Conservation (phyloP, 2,113 vertebrate genomes). For the Callionymus lyra region DNA sequence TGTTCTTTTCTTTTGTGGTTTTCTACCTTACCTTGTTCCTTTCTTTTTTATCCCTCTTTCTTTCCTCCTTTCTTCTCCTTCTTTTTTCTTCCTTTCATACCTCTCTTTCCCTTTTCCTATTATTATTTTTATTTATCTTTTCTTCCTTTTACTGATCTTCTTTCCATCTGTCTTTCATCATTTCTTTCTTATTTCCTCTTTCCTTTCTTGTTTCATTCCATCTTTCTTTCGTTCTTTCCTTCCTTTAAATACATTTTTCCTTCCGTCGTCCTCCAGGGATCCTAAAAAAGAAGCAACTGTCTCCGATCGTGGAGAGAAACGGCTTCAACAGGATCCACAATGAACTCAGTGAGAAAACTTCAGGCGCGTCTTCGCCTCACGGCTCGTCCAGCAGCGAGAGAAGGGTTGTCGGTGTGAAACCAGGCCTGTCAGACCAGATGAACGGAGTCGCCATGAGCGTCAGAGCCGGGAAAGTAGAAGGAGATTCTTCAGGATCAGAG, state of each 20-base stretch:
- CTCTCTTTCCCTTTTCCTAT: no score
- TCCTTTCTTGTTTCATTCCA: neutral
- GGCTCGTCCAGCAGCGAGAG: conserved; percentile 72
- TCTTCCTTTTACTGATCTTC: neutral
- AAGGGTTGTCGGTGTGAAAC: conserved; percentile 43
- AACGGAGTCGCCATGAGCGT: conserved; percentile 79
- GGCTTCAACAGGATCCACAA: conserved; percentile 69
- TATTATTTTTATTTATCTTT: no score
- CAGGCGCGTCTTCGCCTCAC: conserved; percentile 58
- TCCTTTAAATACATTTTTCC: no score
- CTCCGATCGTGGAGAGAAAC: conserved; percentile 77
- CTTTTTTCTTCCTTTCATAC: no score
- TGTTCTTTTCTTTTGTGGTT: no score
- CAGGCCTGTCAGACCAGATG: conserved; percentile 66
- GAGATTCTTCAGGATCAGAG: conserved; percentile 92
- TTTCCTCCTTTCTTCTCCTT: no score
- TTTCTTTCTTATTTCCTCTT: no score
- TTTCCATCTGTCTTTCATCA: neutral
- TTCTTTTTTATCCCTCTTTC: no score
- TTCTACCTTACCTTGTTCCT: no score
- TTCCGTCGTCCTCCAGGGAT: no score
- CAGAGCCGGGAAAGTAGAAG: conserved; percentile 77
- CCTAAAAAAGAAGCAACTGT: conserved; percentile 80
- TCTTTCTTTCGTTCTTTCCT: neutral
- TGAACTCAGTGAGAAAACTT: conserved; percentile 48